Percentiles rank a stretch among this genome's conserved stretches.
phyloP scores from a whole-genome alignment of 2,797 vertebrate species.

The Parauchenoglanis ngamensis region DNA sequence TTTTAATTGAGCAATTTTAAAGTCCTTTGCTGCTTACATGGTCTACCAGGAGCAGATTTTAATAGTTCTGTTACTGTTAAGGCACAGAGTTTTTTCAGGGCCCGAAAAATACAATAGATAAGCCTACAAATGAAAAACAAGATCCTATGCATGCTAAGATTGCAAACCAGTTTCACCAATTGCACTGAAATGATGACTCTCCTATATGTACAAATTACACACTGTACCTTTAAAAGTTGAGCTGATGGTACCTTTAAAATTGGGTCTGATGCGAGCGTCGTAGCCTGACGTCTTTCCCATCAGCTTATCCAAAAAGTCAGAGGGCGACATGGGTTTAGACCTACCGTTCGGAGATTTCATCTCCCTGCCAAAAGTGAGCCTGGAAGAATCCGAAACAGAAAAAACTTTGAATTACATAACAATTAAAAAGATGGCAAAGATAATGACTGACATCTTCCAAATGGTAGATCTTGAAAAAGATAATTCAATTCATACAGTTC shows the following conservation, averaged over 20 bases:
- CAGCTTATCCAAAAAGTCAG: constrained; percentile 98
- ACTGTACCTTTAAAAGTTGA: constrained; percentile 47
- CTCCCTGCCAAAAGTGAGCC: constrained; percentile 81
- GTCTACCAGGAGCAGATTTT: too few relatives aligned
- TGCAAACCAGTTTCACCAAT: background rate
- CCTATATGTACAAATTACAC: background rate
- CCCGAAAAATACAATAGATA: background rate
- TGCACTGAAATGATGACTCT: background rate
- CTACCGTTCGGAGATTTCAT: constrained; percentile 75
- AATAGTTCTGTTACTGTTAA: background rate
- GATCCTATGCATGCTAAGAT: background rate
- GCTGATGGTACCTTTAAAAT: constrained; percentile 98
- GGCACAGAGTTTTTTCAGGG: background rate
- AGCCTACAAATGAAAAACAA: background rate
- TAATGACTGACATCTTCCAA: background rate
- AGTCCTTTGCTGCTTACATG: background rate
- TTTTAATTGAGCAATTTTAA: background rate
- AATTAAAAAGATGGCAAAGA: background rate
- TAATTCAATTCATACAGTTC: background rate
- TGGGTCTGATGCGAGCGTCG: constrained; percentile 96
- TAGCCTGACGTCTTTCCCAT: constrained; percentile 98
- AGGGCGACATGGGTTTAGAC: constrained; percentile 87
- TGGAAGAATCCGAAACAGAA: constrained; percentile 55
- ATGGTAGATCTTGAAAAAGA: background rate
- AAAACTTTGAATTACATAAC: background rate